Conservation (phyloP, 2,113 vertebrate species). For the Catharus minimus region DNA sequence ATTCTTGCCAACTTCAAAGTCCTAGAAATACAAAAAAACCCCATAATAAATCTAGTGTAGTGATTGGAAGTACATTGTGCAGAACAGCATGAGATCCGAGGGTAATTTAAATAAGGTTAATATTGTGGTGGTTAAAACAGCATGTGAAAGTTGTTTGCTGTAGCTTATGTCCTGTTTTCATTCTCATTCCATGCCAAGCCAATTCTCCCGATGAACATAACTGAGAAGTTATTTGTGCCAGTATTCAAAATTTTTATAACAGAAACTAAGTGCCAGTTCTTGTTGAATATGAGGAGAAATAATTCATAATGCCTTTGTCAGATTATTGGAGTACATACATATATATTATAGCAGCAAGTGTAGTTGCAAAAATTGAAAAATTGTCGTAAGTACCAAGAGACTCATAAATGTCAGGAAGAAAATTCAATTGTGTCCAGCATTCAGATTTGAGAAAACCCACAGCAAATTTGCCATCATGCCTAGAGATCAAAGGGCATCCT, state of each 20-base stretch:
- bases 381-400: not conserved
- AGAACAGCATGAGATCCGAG: not conserved
- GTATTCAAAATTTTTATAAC: not conserved
- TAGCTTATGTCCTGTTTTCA: not conserved
- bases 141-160: not conserved
- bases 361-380: conserved; percentile 5
- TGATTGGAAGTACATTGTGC: not conserved
- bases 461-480: not conserved
- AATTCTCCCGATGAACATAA: conserved; percentile 20
- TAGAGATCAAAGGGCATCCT: not conserved
- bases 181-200: not conserved
- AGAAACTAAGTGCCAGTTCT: not conserved
- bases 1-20: not conserved
- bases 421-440: not conserved
- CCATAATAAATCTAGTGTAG: not conserved
- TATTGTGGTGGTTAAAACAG: not conserved
- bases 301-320: conserved; percentile 8
- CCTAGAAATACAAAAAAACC: not conserved
- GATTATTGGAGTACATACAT: not conserved
- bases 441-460: not conserved
- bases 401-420: not conserved
- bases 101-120: not conserved
- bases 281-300: conserved; percentile 7
- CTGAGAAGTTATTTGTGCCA: not conserved
- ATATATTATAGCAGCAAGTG: not conserved